phyloP scores from a whole-genome alignment of 2,888 invertebrate species.

The Hololepta plana region DNA sequence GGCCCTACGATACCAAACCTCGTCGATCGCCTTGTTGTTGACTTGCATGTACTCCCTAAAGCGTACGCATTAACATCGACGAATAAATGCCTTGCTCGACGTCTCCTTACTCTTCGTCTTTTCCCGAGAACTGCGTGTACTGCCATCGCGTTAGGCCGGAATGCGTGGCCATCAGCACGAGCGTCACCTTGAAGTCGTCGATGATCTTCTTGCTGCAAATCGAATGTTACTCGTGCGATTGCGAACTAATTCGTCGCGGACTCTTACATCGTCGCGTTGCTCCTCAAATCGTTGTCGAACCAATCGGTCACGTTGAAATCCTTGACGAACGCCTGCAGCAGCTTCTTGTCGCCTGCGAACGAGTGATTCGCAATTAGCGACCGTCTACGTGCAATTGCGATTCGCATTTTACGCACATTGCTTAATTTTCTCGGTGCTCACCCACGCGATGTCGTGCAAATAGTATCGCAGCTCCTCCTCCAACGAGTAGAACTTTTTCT shows the following conservation, averaged over 20 bases:
- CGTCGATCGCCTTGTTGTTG: constrained; percentile 54
- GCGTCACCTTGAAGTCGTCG: too few species aligned
- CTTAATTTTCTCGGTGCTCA: constrained; percentile 66
- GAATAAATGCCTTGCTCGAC: not conserved
- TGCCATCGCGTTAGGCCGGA: constrained; percentile 80
- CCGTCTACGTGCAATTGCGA: too few species aligned
- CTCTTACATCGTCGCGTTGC: too few species aligned
- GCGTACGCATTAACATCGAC: constrained; percentile 3
- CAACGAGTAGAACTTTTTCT: not conserved
- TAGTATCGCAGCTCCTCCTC: constrained; percentile 48
- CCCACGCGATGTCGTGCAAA: constrained; percentile 47
- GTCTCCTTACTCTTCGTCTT: constrained; percentile 8
- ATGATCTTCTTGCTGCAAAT: too few species aligned
- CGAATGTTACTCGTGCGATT: too few species aligned
- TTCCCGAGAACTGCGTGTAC: constrained; percentile 8
- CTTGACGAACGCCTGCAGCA: constrained; percentile 15
- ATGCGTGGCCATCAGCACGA: constrained; percentile 70
- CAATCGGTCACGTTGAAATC: constrained; percentile 16
- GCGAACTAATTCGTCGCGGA: too few species aligned
- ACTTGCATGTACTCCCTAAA: not conserved
- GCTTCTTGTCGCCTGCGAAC: constrained; percentile 6
- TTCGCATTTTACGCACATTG: too few species aligned
- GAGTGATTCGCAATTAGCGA: too few species aligned
- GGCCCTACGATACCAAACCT: constrained; percentile 75
- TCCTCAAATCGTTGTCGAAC: constrained; percentile 6